A percentile compares a stretch with the other conserved stretches of the same genome.
phyloP scores from a whole-genome alignment of 2,113 vertebrate genomes.

The Gobio gobio region DNA sequence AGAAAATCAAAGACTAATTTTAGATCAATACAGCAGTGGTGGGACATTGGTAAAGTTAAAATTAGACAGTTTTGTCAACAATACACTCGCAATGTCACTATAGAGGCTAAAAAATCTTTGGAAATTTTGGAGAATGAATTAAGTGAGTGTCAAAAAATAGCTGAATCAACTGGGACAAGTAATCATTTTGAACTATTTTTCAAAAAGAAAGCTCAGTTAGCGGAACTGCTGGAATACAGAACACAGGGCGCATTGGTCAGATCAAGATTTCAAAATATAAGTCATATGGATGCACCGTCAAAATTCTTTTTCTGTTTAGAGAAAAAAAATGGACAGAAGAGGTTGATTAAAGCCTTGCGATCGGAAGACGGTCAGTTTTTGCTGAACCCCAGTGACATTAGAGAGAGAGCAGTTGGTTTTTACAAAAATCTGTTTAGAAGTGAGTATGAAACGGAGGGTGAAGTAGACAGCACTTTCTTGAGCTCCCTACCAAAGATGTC shows the following conservation, averaged over 20 bases:
- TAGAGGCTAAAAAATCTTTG: neutral
- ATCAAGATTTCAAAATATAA: conserved; percentile 7
- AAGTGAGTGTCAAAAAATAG: too few relatives aligned
- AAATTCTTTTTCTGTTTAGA: neutral
- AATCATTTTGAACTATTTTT: too few relatives aligned
- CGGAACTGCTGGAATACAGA: too few relatives aligned
- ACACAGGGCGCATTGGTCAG: too few relatives aligned
- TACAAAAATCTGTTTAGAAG: neutral
- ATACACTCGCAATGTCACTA: neutral
- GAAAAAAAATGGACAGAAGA: neutral
- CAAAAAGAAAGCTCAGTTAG: too few relatives aligned
- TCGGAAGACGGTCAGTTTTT: neutral
- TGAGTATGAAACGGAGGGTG: neutral
- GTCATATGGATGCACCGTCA: neutral
- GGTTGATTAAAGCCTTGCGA: neutral
- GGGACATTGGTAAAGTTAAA: neutral
- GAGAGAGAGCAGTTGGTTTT: neutral
- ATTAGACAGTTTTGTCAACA: neutral
- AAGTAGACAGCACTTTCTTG: neutral
- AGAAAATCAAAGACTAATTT: neutral
- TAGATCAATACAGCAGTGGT: neutral
- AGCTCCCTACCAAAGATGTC: neutral
- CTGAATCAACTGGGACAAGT: too few relatives aligned
- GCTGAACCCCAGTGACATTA: neutral
- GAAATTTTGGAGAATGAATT: too few relatives aligned